Base-by-base conservation (phyloP, 2,797 vertebrate species). In the Lepus townsendii region DNA sequence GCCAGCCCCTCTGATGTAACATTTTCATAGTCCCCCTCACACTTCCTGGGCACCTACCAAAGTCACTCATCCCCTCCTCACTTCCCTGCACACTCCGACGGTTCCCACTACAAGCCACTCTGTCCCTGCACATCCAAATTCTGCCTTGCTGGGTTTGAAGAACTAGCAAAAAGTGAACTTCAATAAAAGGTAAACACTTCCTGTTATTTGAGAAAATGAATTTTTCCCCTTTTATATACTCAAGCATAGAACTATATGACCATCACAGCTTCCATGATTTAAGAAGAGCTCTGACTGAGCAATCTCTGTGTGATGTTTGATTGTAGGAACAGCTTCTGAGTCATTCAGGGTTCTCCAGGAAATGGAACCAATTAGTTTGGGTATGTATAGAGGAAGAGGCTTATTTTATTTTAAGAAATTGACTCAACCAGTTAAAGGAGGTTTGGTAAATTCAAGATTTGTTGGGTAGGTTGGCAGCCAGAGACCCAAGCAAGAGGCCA, bases 281-380 rank as follows among this genome's bases (percentile, higher is more conserved):
- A 76, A 71, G 84, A 72, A 82, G 26, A 83, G 14, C 32, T 88
- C 35, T 82, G 66, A 47, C 1, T 42, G n/a, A 52, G 16, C 6
- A 83, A 38, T 52, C 30, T 94, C 22, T 65, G 27, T 22, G 66
- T 69, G 62, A 60, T 78, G 27, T 69, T 52, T 84, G 8, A 38
- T 19, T 68, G 6, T 63, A 83, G 30, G 38, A 93, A 83, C 32
- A 76, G 13, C 7, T 87, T 92, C 24, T 38, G 26, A n/a, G 30
- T 71, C 75, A 95, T 38, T 32, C 57, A 92, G 20, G 52, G 17
- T 80, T 71, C 65, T 38, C 75, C 69, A 71, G 14, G 66, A 95
- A 83, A 42, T 27, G 71, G 54, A 32, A 26, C 30, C 35, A 47
- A 47, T 47, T 47, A 47, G 42, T 47, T 47, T 47, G 42, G 42